phyloP scores from a whole-genome alignment of 1,140 invertebrate genomes.

The Micrasema minimum region DNA sequence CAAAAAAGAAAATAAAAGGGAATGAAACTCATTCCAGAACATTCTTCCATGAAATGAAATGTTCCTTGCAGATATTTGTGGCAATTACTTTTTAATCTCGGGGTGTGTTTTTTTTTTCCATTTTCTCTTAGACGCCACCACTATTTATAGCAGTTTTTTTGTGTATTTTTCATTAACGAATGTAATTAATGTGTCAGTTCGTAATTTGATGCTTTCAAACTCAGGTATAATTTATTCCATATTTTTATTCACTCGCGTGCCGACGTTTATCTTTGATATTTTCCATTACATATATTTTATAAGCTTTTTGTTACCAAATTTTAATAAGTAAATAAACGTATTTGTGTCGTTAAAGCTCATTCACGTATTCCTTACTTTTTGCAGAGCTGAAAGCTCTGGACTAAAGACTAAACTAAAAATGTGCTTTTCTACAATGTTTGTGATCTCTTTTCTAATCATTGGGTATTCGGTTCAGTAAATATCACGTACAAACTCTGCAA shows the following conservation, averaged over 20 bases:
- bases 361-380: too few species aligned
- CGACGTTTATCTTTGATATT: slow-evolving; percentile 1
- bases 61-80: slow-evolving; percentile 36
- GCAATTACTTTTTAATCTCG: slow-evolving; percentile 45
- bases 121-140: slow-evolving; percentile 23
- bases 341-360: too few species aligned
- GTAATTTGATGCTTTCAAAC: slow-evolving; percentile 31
- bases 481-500: too few species aligned
- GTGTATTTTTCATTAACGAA: slow-evolving; percentile 37
- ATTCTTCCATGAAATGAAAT: slow-evolving; percentile 42
- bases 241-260: slow-evolving; percentile 7
- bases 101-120: slow-evolving; percentile 22
- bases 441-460: too few species aligned
- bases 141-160: slow-evolving; percentile 8
- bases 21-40: slow-evolving; percentile 38
- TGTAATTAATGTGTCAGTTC: slow-evolving; percentile 36
- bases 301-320: background rate
- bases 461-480: too few species aligned
- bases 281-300: background rate
- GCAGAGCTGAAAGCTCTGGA: too few species aligned
- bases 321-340: background rate
- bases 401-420: too few species aligned
- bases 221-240: slow-evolving; percentile 21
- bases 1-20: slow-evolving; percentile 38
- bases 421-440: too few species aligned